Evolutionary conservation across 2,113 vertebrate genomes (phyloP).

Genomic region (Xyrauchen texanus): DNA sequence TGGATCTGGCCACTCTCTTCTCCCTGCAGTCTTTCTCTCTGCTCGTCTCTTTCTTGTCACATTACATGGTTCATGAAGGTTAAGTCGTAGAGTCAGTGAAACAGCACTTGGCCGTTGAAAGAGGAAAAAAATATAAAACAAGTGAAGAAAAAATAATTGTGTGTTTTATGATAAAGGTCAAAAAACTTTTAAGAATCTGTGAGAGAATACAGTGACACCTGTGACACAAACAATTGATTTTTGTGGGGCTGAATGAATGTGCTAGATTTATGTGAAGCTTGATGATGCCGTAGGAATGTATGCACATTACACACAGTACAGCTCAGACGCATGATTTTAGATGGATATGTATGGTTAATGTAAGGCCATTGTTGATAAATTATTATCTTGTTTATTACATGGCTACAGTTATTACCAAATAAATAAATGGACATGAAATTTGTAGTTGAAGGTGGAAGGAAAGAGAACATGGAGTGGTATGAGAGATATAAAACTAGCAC

Average conservation of each 20-base stretch:
- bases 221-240: conserved; percentile 3
- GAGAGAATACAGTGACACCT: neutral
- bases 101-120: neutral
- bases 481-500: too few species aligned
- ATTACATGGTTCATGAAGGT: conserved; percentile 25
- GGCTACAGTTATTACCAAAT: neutral
- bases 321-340: too few species aligned
- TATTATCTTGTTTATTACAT: neutral
- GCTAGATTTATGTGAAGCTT: neutral
- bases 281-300: too few species aligned
- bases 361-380: too few species aligned
- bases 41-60: conserved; percentile 52
- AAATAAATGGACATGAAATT: neutral
- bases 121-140: neutral
- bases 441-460: too few species aligned
- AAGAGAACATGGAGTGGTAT: too few species aligned
- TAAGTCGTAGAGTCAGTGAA: conserved; percentile 6
- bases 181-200: neutral
- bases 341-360: too few species aligned
- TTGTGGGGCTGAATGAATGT: neutral
- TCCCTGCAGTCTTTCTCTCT: conserved; percentile 41
- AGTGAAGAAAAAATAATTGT: neutral
- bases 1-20: conserved; percentile 42
- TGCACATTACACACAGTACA: neutral
- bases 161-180: conserved; percentile 6